Conservation (phyloP, 2,888 invertebrate genomes). For the Agrochola circellaris region DNA sequence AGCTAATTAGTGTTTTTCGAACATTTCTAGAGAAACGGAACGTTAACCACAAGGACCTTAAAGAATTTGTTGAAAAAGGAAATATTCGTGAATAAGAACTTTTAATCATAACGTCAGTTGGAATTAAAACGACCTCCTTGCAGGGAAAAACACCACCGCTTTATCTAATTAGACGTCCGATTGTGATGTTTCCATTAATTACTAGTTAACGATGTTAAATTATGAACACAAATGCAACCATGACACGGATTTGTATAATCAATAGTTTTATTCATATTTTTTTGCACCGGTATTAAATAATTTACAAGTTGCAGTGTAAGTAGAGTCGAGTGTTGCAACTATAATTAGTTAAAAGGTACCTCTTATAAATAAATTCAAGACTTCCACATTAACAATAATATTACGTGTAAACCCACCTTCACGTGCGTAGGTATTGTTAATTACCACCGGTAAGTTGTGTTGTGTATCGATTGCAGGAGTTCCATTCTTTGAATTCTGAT, state of each 20-base stretch:
- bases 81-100: constrained; percentile 48
- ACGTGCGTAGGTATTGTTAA: neutral
- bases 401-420: neutral
- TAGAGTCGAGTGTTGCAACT: constrained; percentile 8
- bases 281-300: constrained; percentile 1
- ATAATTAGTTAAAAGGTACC: neutral
- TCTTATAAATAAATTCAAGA: neutral
- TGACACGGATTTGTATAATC: constrained; percentile 60
- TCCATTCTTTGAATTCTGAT: constrained; percentile 10
- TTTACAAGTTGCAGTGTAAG: constrained; percentile 8
- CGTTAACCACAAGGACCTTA: constrained; percentile 33
- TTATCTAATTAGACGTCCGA: constrained; percentile 56
- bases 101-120: constrained; percentile 52
- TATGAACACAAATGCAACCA: constrained; percentile 50
- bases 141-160: constrained; percentile 48
- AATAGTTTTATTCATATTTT: constrained; percentile 25
- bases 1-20: constrained; percentile 33
- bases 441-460: neutral
- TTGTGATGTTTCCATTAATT: constrained; percentile 58
- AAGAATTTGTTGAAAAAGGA: constrained; percentile 55
- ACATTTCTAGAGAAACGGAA: constrained; percentile 44
- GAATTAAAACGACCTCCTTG: constrained; percentile 46
- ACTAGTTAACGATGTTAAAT: constrained; percentile 51
- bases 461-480: neutral
- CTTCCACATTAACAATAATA: neutral